Evolutionary conservation across 2,113 vertebrate species (phyloP).

Genomic region (Cryptomyrus ogoouensis): DNA sequence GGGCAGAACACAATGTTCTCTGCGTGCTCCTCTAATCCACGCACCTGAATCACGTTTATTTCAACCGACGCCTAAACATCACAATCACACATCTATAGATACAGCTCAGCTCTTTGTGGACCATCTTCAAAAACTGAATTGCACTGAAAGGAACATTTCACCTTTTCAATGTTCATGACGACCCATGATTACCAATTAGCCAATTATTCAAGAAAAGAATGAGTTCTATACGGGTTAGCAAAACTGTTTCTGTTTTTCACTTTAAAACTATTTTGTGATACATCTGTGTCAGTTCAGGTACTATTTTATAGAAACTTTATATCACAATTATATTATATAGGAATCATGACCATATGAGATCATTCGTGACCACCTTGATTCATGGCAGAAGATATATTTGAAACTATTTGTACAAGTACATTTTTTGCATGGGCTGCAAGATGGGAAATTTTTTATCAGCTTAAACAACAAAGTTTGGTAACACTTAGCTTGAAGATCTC

Average conservation of each 20-base stretch:
- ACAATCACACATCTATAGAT: neutral
- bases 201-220: neutral
- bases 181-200: neutral
- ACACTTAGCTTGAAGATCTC: neutral
- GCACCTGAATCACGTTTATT: neutral
- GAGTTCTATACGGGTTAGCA: neutral
- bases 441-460: constrained; percentile 52
- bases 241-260: neutral
- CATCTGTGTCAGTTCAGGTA: neutral
- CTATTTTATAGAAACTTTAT: neutral
- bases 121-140: neutral
- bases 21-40: neutral
- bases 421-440: constrained; percentile 16
- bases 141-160: neutral
- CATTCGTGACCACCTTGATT: neutral
- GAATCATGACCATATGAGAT: neutral
- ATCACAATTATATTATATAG: neutral
- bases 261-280: neutral
- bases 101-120: neutral
- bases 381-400: neutral
- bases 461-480: constrained; percentile 14
- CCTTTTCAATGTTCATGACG: neutral
- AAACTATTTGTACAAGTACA: neutral
- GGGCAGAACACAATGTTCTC: neutral
- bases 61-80: neutral